Base-by-base conservation (phyloP, 2,797 vertebrate species). In the Acrossocheilus wenchowensis region DNA sequence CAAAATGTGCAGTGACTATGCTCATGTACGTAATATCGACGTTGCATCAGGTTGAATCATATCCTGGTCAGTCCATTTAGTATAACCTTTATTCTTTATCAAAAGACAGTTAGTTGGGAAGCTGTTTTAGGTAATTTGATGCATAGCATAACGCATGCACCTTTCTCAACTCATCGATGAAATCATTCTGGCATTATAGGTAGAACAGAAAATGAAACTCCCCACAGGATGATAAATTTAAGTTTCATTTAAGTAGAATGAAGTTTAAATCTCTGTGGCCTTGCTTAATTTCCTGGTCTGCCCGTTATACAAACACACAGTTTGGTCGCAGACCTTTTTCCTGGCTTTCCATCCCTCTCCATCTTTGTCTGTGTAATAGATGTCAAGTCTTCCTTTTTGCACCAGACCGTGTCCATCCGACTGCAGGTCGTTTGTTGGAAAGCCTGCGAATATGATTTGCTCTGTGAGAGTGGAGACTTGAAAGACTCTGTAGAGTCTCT, bases 201-300 rank as follows among this genome's bases (percentile, higher is more conserved):
- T 78, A 34, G 71, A 71, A 71, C 1, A 54, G 71, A 21, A 80
- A 66, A 66, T 21, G 1, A 68, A 17, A 6, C 66, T 52, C 48
- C 30, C 64, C 14, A 4, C 48, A 7, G 8, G 34, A n/a, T 41
- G 66, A 82, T 82, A 34, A 71, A 71, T 82, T 57, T 54, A 54
- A 26, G 66, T 71, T 82, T 82, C 34, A 81, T 81, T 81, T 41
- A 26, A 68, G 12, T 30, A 39, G 30, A 81, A 68, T 81, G 4
- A 81, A 82, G 66, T 71, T 41, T 82, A 71, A 71, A 82, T 82
- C 80, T 82, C 66, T 52, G 64, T 54, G 66, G 80, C 48, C 80
- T 71, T 71, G 26, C 64, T 82, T 82, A 23, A 71, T 71, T 82
- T 82, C 45, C 80, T 82, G 68, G 34, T 34, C 80, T 81, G 64